Conservation (phyloP, 2,888 invertebrate species). For the Lysandra coridon region DNA sequence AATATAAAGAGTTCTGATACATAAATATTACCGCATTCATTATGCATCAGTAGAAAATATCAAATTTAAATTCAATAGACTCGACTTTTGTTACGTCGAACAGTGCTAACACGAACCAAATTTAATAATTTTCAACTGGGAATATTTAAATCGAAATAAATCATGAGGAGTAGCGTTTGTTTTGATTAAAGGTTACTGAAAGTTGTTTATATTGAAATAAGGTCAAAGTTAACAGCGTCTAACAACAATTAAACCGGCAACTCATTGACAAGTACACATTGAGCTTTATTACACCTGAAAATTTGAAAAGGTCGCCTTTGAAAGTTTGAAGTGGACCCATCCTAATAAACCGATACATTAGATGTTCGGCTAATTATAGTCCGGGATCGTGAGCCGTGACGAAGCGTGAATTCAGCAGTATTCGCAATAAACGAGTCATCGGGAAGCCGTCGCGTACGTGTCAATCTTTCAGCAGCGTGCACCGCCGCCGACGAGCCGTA, state of each 20-base stretch:
- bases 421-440: slow-evolving; percentile 68
- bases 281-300: not conserved
- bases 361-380: not conserved
- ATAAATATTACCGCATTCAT: slow-evolving; percentile 4
- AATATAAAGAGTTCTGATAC: slow-evolving; percentile 24
- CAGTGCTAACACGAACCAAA: not conserved
- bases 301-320: not conserved
- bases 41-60: slow-evolving; percentile 4
- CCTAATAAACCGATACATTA: not conserved
- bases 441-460: slow-evolving; percentile 52
- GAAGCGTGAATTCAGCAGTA: slow-evolving; percentile 50
- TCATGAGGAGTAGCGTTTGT: not conserved
- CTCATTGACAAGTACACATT: not conserved
- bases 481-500: slow-evolving; percentile 54
- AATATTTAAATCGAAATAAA: not conserved
- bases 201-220: not conserved
- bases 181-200: not conserved
- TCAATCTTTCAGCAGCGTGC: slow-evolving; percentile 67
- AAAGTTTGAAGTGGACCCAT: not conserved
- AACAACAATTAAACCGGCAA: not conserved
- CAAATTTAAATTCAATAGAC: slow-evolving; percentile 22
- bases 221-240: not conserved
- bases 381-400: slow-evolving; percentile 38
- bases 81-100: not conserved
- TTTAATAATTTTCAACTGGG: not conserved